Base-by-base conservation (phyloP, 1,140 invertebrate genomes). In the Batillaria attramentaria region DNA sequence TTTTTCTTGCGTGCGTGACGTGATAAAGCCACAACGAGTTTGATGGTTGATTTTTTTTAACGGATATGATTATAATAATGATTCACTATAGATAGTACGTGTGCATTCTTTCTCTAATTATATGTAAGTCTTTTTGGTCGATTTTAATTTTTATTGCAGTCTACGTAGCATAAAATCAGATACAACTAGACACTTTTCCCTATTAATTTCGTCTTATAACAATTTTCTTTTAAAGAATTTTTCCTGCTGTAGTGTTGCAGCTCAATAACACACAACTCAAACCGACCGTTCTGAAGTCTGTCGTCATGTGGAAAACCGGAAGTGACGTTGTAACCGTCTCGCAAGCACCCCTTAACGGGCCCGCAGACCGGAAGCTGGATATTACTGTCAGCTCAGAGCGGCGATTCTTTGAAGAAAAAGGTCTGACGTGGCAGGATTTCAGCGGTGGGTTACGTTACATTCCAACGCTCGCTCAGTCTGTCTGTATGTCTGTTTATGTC, bases 391-490 rank as follows among this genome's bases (percentile, higher is more conserved):
- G 85, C 35, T 37, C 72, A 4, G n/a, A 82, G 20, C 78, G 77
- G 33, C 72, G 80, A 24, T 77, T 77, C 50, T 87, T 89, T 68
- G 70, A 83, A 0, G 31, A 79, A n/a, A 72, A 77, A 31, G 33
- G 79, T 18, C 18, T 77, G 37, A 66, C 66, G 24, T 86, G 84
- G 85, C 84, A 86, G 65, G 84, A 87, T 35, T 89, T 84, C 68
- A 77, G 73, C 79, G 82, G 86, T 87, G 77, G 54, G 65, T 70
- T 43, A 1, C n/a, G n/a, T n/a, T n/a, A n/a, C n/a, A n/a, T n/a
- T n/a, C n/a, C n/a, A n/a, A n/a, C n/a, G n/a, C n/a, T n/a, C n/a
- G n/a, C n/a, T n/a, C n/a, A n/a, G n/a, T n/a, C n/a, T n/a, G n/a
- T n/a, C n/a, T n/a, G n/a, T n/a, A n/a, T n/a, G n/a, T n/a, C n/a